phyloP scores from a whole-genome alignment of 2,888 invertebrate species.

The Epinotia demarniana region DNA sequence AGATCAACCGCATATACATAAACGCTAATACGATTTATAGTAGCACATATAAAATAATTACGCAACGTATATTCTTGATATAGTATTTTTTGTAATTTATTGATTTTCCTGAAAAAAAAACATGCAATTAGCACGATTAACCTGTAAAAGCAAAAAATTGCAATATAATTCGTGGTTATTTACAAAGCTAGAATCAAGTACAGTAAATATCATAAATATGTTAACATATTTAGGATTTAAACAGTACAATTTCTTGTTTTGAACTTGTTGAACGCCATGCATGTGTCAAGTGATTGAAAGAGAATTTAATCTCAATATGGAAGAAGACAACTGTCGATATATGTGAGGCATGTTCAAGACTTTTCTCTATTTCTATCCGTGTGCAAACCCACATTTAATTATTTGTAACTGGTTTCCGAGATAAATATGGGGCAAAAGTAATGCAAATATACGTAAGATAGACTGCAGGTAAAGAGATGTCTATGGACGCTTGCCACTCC shows the following conservation, averaged over 20 bases:
- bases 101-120: not conserved
- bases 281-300: not conserved
- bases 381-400: too few relatives aligned
- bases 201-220: not conserved
- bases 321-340: too few relatives aligned
- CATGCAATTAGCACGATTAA: not conserved
- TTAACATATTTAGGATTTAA: not conserved
- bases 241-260: too few relatives aligned
- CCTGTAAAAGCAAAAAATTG: constrained; percentile 26
- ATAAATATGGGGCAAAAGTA: too few relatives aligned
- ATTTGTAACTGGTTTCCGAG: too few relatives aligned
- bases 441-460: too few relatives aligned
- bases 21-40: constrained; percentile 18
- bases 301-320: too few relatives aligned
- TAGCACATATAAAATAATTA: not conserved
- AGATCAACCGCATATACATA: constrained; percentile 35
- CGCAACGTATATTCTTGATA: not conserved
- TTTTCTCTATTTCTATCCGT: too few relatives aligned
- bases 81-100: not conserved
- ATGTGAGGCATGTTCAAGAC: too few relatives aligned
- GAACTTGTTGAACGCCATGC: not conserved
- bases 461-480: too few relatives aligned
- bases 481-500: too few relatives aligned
- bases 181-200: constrained; percentile 19
- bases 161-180: constrained; percentile 19